phyloP scores from a whole-genome alignment of 2,797 vertebrate genomes.

The Sparus aurata region DNA sequence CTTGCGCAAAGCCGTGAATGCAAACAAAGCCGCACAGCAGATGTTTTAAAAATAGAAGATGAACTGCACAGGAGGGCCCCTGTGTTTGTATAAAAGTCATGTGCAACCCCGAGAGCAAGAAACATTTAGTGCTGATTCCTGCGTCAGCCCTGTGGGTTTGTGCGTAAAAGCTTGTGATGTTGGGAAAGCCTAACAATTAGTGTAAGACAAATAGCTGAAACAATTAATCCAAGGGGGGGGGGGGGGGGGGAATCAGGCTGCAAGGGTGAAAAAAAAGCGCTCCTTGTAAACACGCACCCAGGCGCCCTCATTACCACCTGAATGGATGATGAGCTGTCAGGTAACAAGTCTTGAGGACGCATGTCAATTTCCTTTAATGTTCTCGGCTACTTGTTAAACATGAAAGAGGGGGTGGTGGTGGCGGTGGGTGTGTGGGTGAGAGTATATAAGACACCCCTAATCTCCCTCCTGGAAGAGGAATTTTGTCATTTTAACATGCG shows the following conservation, averaged over 20 bases:
- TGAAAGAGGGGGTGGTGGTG: conserved; percentile 77
- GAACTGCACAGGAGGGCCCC: too few species aligned
- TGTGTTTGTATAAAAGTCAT: too few species aligned
- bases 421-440: conserved; percentile 60
- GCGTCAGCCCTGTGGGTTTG: neutral
- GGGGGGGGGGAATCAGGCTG: conserved; percentile 39
- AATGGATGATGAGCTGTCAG: conserved; percentile 88
- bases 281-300: conserved; percentile 76
- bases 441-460: conserved; percentile 83
- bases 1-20: neutral
- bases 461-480: conserved; percentile 54
- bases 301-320: conserved; percentile 84
- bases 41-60: neutral
- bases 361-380: conserved; percentile 88
- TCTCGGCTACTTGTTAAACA: conserved; percentile 86
- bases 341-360: conserved; percentile 83
- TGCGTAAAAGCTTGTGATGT: conserved; percentile 21
- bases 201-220: conserved; percentile 62
- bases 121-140: too few species aligned
- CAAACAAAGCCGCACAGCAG: neutral
- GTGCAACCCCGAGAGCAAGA: too few species aligned
- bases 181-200: conserved; percentile 75
- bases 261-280: conserved; percentile 66
- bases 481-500: conserved; percentile 83
- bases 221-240: conserved; percentile 55